phyloP scores from a whole-genome alignment of 2,888 invertebrate genomes.

The Metopia argyrocephala region DNA sequence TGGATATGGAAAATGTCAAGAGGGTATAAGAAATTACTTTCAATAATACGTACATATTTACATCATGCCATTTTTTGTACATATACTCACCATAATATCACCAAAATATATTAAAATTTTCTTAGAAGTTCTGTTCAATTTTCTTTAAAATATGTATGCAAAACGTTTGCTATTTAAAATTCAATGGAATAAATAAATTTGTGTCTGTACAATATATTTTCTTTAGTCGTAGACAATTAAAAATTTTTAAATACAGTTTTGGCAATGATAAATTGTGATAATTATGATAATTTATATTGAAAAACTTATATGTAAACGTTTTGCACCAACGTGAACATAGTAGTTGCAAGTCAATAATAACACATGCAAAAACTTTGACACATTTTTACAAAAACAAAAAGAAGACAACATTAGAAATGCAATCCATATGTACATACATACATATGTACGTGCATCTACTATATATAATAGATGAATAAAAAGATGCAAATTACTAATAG shows the following conservation, averaged over 20 bases:
- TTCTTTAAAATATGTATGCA: neutral
- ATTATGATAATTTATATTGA: neutral
- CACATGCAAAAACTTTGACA: conserved; percentile 36
- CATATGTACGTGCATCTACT: too few relatives aligned
- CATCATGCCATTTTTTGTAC: conserved; percentile 31
- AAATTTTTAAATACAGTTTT: conserved; percentile 26
- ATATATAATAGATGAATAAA: too few relatives aligned
- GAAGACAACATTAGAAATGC: neutral
- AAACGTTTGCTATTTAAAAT: conserved; percentile 10
- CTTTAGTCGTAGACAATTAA: too few relatives aligned
- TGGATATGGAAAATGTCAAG: conserved; percentile 1
- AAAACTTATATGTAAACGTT: neutral
- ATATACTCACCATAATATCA: conserved; percentile 49
- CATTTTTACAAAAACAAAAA: conserved; percentile 16
- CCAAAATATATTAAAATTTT: neutral
- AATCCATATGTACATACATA: neutral
- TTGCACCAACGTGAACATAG: conserved; percentile 26
- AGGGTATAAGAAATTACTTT: neutral
- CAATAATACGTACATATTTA: neutral
- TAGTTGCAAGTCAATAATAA: conserved; percentile 12
- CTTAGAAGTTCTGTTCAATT: neutral
- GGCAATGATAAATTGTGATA: conserved; percentile 21
- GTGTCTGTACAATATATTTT: conserved; percentile 7
- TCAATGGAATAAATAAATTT: neutral
- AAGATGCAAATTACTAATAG: conserved; percentile 4